Base-by-base conservation (phyloP, 92 coral and sea anemone species). In the Zoanthus solanderi region DNA sequence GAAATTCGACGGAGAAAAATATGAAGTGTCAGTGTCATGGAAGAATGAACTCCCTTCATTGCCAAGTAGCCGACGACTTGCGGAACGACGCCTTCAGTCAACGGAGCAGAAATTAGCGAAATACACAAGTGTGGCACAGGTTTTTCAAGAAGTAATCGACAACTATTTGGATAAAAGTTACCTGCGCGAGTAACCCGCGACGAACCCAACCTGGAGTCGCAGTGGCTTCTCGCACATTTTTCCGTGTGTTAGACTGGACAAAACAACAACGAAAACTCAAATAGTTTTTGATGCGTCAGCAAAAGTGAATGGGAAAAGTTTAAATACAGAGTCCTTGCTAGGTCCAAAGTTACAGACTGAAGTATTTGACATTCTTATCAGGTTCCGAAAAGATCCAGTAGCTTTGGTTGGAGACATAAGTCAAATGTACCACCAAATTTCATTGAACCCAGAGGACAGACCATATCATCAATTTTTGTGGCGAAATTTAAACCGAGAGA, bases 391-490 rank as follows among this genome's bases (percentile, higher is more conserved):
- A 18, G 66, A 60, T 18, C 13, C 13, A 18, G 66, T 60, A 2
- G 66, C 66, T 18, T 60, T 60, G 66, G 66, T 60, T 0, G 66
- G 66, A 3, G 66, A 60, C n/a, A 15, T 60, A 60, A 60, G 66
- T 60, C 66, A 60, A 60, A 60, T 60, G 66, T 60, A 60, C 7
- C 66, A 60, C 13, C 66, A 60, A 60, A 18, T 60, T 5, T 15
- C 66, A 14, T 18, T 60, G 66, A 60, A 60, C 8, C 17, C 87
- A 14, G 73, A 84, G 37, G 84, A 84, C 60, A 50, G 92, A 34
- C 90, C 92, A 16, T 69, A 83, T 13, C 89, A 85, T 54, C 72
- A 89, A 11, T 83, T 92, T 61, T 85, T 92, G 58, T 87, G 79
- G 86, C 69, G 93, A 78, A 63, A 93, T 30, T 69, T 91, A 42